Conservation (phyloP, 2,797 vertebrate species). For the Cuniculus paca region DNA sequence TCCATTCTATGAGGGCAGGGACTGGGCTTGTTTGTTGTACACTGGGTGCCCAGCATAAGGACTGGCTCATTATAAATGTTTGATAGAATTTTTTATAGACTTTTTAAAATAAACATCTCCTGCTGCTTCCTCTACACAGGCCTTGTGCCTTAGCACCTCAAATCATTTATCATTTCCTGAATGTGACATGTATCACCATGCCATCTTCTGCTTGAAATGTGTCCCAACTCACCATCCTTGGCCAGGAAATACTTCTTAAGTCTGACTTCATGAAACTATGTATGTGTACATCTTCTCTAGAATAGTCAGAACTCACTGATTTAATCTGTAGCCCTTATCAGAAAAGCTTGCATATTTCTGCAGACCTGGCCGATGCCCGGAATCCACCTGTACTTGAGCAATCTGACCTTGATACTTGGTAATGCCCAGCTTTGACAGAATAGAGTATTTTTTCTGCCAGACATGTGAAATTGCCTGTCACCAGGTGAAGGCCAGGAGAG, state of each 20-base stretch:
- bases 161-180: slow-evolving; percentile 53
- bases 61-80: slow-evolving; percentile 51
- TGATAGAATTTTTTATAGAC: not conserved
- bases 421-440: not conserved
- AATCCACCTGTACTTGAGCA: not conserved
- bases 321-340: slow-evolving; percentile 23
- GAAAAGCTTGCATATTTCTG: not conserved
- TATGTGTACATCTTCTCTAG: not conserved
- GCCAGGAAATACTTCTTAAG: not conserved
- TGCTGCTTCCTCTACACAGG: not conserved
- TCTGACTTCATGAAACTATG: not conserved
- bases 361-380: not conserved
- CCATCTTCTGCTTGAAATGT: slow-evolving; percentile 46
- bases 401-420: slow-evolving; percentile 48
- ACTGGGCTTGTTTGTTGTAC: slow-evolving; percentile 18
- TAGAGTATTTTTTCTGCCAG: slow-evolving; percentile 40
- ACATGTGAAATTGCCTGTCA: not conserved
- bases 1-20: slow-evolving; percentile 6
- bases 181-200: not conserved
- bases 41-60: not conserved
- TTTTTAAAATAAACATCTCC: not conserved
- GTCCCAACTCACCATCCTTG: not conserved
- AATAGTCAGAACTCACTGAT: not conserved
- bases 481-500: slow-evolving; percentile 32
- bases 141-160: not conserved